These are phyloP conservation scores for Pavo muticus DNA, from an alignment of 2,113 vertebrate species.

Conservation along the genomic window DNA sequence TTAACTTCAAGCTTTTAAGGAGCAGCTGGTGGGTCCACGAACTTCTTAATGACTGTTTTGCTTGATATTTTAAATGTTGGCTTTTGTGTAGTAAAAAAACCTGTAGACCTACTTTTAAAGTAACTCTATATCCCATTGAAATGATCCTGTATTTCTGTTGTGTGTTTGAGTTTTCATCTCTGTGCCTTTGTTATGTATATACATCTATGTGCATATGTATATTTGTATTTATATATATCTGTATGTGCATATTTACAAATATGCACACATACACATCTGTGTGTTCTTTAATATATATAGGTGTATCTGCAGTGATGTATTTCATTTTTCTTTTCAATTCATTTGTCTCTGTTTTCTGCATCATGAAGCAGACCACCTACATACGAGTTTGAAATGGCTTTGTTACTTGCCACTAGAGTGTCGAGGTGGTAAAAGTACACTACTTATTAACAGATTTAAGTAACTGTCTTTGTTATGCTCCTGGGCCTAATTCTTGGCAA, in stretches of 20 bases:
- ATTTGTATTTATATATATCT: background rate
- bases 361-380: constrained; percentile 14
- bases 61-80: constrained; percentile 63
- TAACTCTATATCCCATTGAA: constrained; percentile 39
- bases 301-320: background rate
- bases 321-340: background rate
- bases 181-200: background rate
- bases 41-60: constrained; percentile 58
- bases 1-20: constrained; percentile 24
- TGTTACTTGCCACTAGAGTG: background rate
- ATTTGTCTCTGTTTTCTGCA: constrained; percentile 27
- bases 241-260: background rate
- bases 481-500: constrained; percentile 4
- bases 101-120: constrained; percentile 53
- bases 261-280: background rate
- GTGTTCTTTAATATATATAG: background rate
- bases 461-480: constrained; percentile 17
- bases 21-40: constrained; percentile 55
- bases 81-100: constrained; percentile 67
- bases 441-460: background rate
- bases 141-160: background rate
- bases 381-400: background rate
- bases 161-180: background rate
- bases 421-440: background rate
- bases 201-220: background rate